phyloP scores from a whole-genome alignment of 1,140 invertebrate species.

The Epicauta chinensis region DNA sequence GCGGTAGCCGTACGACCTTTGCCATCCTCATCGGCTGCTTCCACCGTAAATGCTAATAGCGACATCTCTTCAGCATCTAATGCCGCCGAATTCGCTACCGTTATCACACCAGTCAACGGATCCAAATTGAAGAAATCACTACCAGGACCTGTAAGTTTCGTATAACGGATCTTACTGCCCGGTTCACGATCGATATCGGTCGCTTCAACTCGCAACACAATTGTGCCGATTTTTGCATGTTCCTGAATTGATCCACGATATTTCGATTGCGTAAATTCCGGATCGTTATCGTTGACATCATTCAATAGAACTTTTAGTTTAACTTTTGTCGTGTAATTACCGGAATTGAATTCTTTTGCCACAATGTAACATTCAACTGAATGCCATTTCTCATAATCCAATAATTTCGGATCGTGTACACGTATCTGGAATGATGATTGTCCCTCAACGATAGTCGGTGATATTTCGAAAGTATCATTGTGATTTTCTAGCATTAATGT shows the following conservation, averaged over 20 bases:
- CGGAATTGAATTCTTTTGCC: slow-evolving; percentile 70
- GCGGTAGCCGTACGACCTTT: slow-evolving; percentile 66
- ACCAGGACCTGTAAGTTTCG: slow-evolving; percentile 41
- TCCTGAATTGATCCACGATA: slow-evolving; percentile 73
- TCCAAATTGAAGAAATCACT: slow-evolving; percentile 59
- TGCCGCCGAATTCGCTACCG: slow-evolving; percentile 60
- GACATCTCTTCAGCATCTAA: slow-evolving; percentile 72
- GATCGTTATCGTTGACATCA: slow-evolving; percentile 87
- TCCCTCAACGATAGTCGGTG: slow-evolving; percentile 76
- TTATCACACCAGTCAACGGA: slow-evolving; percentile 70
- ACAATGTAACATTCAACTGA: slow-evolving; percentile 70
- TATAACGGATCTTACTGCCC: slow-evolving; percentile 69
- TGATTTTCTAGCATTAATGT: slow-evolving; percentile 70
- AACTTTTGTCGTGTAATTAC: slow-evolving; percentile 63
- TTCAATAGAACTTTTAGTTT: slow-evolving; percentile 73
- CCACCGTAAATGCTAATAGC: slow-evolving; percentile 55
- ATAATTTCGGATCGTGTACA: slow-evolving; percentile 70
- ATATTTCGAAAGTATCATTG: slow-evolving; percentile 80
- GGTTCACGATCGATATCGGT: slow-evolving; percentile 67
- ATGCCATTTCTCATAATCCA: slow-evolving; percentile 77
- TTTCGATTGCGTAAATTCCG: slow-evolving; percentile 64
- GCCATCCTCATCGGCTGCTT: slow-evolving; percentile 80
- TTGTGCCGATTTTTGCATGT: slow-evolving; percentile 59
- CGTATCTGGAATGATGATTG: slow-evolving; percentile 71
- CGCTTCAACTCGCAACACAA: slow-evolving; percentile 66